phyloP scores from a whole-genome alignment of 2,797 vertebrate species.

The Lycodopsis pacificus region DNA sequence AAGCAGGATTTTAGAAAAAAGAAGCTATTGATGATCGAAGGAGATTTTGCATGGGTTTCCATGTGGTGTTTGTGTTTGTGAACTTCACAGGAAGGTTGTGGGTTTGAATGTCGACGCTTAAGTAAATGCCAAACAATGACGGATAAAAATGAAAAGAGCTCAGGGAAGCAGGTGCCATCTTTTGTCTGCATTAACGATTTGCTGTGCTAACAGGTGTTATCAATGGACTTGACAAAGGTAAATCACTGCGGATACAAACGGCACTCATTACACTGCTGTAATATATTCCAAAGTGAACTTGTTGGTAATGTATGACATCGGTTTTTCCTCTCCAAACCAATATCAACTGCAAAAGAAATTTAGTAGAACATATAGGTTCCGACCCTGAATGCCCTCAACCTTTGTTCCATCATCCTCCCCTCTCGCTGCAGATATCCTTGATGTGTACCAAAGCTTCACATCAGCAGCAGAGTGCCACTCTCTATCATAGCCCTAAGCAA shows the following conservation, averaged over 20 bases:
- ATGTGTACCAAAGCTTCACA: conserved; percentile 15
- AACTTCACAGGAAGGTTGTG: background rate
- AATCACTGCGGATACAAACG: conserved; percentile 26
- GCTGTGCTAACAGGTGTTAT: conserved; percentile 15
- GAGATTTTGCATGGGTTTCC: background rate
- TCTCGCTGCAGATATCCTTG: conserved; percentile 21
- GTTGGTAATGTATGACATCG: background rate
- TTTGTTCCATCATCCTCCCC: conserved; percentile 13
- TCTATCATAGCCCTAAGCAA: conserved; percentile 27
- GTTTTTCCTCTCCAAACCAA: background rate
- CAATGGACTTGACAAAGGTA: conserved; percentile 7
- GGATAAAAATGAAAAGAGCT: conserved; percentile 14
- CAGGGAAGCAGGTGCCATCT: background rate
- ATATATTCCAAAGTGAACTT: conserved; percentile 23
- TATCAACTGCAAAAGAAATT: background rate
- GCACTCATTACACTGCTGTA: conserved; percentile 7
- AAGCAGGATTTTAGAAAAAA: background rate
- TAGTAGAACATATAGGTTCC: background rate
- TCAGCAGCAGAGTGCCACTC: conserved; percentile 6
- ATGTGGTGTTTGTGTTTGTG: background rate
- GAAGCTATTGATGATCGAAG: background rate
- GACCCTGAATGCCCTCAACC: background rate
- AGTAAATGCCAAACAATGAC: conserved; percentile 27
- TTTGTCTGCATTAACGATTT: conserved; percentile 8
- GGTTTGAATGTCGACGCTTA: conserved; percentile 9